Conservation (phyloP, 2,113 vertebrate species). For the Silurus asotus region DNA sequence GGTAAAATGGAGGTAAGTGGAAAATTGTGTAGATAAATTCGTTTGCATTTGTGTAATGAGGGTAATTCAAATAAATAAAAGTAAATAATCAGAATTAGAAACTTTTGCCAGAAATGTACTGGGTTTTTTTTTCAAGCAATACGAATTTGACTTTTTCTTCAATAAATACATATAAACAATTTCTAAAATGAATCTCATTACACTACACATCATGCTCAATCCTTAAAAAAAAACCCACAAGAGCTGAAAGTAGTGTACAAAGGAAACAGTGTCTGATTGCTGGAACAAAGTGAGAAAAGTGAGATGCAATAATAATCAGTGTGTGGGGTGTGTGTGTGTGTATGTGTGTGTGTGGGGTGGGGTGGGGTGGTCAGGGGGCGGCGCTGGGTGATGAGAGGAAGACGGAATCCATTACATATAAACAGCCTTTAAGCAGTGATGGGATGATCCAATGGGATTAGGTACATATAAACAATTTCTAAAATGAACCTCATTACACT, state of each 20-base stretch:
- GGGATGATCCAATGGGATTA: conserved; percentile 76
- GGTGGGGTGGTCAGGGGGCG: background rate
- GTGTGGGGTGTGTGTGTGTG: background rate
- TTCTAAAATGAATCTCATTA: conserved; percentile 1
- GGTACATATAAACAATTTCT: conserved; percentile 1
- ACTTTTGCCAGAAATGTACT: background rate
- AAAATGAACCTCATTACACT: conserved; percentile 2
- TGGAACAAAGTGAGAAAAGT: conserved; percentile 25
- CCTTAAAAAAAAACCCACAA: background rate
- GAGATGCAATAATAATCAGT: conserved; percentile 26
- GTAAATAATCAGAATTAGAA: background rate
- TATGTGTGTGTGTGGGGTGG: background rate
- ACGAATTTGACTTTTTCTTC: background rate
- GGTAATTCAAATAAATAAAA: background rate
- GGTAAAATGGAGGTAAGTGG: background rate
- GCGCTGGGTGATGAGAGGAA: conserved; percentile 44
- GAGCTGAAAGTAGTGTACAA: conserved; percentile 6
- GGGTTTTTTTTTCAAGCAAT: background rate
- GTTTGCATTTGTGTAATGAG: background rate
- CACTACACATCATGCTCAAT: background rate
- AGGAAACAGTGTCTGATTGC: conserved; percentile 21
- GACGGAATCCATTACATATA: conserved; percentile 74
- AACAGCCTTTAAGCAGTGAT: conserved; percentile 70
- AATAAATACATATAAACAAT: background rate
- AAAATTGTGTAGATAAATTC: background rate